Evolutionary conservation across 2,888 invertebrate species (phyloP), one percentile per base, ranked within the genome.

Genomic region (Lomographa bimaculata): DNA sequence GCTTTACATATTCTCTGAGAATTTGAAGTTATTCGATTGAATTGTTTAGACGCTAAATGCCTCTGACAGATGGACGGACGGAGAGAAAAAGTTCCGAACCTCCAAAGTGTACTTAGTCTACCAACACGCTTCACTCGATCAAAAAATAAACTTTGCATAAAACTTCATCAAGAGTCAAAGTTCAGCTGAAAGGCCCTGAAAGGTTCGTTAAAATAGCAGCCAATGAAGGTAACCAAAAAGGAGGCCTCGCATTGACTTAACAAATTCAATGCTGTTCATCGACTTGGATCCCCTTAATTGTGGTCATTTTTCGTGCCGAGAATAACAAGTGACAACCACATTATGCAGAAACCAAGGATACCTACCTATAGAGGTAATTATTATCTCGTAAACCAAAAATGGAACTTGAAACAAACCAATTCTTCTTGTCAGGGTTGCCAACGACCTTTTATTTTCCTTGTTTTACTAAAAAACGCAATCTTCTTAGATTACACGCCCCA

Each of bases 311-410:
- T 24, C 23, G 17, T 10, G 16, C 7, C 17, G 7, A 17, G 11
- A 18, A 24, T 25, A 18, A 7, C 11, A 11, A 17, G 10, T 14
- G 21, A 7, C 28, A 10, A 10, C n/a, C 12, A 10, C 7, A 16
- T 23, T 32, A 7, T n/a, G 11, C 3, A 8, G 24, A 24, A 11
- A 7, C 33, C 32, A 24, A 33, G 32, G 32, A 18, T 7, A 19
- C 10, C 19, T n/a, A 14, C 14, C 11, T 30, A 21, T 29, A 29
- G 11, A 14, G 3, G 21, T 12, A 6, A 6, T 17, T 14, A 23
- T 30, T 21, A 6, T 7, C 7, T 8, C 9, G 2, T 21, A 5
- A 17, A 10, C 9, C 16, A 16, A 33, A 33, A 19, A 33, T 7
- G 12, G 11, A 25, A 7, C 9, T 14, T 14, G 4, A 14, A 14